Base-by-base conservation (phyloP, 2,888 invertebrate genomes). In the Patella caerulea region DNA sequence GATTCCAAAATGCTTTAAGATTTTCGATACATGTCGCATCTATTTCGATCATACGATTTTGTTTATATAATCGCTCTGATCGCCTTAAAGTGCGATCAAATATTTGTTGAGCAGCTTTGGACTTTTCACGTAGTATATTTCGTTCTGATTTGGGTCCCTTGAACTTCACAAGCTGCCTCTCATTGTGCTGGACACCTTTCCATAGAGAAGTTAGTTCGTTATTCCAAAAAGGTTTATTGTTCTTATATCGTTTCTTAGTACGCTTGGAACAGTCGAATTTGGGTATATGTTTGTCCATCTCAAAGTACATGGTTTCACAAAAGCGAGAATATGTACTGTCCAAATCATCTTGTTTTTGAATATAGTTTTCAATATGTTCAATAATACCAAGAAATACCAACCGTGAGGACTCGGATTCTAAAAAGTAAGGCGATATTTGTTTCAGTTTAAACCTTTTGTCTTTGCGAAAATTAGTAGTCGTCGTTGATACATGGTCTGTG, bases 291-390 rank as follows among this genome's bases (percentile, higher is more conserved):
- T 65, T 65, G 24, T 65, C 24, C 65, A 65, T 65, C 14, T 65
- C 65, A 65, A 24, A 65, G 24, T 19, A n/a, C 11, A 65, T n/a
- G 2, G 24, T 19, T 65, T 65, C 65, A 65, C 65, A 65, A 11
- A 65, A 65, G 9, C 24, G 19, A 19, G n/a, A n/a, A 65, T 65
- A 65, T 4, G 19, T 19, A 9, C 24, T 65, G 19, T 65, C 19
- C n/a, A 65, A 19, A 65, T 24, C 24, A 19, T 65, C 65, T 65
- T 65, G 65, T 65, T n/a, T 19, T 14, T 65, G 19, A 2, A n/a
- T 65, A 65, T 24, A n/a, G 19, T 65, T n/a, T 14, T 65, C 65
- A 65, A 65, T 65, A 65, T 65, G 11, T n/a, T 65, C 65, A 65
- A 65, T 65, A n/a, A 65, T 7, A n/a, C 14, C 24, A 19, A 65